Evolutionary conservation across 2,113 vertebrate species (phyloP).

Genomic region (Cephalopterus ornatus): DNA sequence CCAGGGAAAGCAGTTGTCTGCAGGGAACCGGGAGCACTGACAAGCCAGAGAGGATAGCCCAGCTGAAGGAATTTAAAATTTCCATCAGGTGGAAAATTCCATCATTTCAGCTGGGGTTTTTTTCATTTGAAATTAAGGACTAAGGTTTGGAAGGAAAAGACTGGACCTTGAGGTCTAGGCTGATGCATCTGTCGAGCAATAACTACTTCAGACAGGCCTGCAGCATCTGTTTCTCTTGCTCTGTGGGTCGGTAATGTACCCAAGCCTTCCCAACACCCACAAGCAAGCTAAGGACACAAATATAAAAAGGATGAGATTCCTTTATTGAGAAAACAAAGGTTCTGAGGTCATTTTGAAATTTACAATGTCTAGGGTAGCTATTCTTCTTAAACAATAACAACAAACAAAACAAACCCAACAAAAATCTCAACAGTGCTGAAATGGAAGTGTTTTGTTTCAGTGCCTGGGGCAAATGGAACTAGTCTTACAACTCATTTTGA

Average conservation of each 20-base stretch:
- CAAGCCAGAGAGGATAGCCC: neutral
- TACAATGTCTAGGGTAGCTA: neutral
- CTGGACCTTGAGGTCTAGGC: neutral
- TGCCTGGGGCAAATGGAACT: neutral
- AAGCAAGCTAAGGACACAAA: neutral
- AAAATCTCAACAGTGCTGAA: neutral
- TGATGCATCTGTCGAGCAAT: neutral
- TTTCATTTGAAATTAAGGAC: neutral
- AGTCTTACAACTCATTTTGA: neutral
- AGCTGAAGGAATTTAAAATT: neutral
- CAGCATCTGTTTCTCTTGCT: neutral
- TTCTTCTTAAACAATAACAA: neutral
- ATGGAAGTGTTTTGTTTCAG: neutral
- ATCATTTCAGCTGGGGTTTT: neutral
- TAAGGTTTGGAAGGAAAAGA: neutral
- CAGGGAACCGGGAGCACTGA: neutral
- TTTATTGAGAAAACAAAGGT: neutral
- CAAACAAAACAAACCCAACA: too few species aligned
- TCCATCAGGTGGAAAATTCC: neutral
- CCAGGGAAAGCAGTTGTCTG: neutral
- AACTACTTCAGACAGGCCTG: neutral
- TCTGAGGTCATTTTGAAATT: neutral
- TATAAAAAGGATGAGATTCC: neutral
- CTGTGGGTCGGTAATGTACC: neutral
- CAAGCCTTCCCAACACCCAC: neutral